Evolutionary conservation across 2,888 invertebrate species (phyloP).

Genomic region (Erebia ligea): DNA sequence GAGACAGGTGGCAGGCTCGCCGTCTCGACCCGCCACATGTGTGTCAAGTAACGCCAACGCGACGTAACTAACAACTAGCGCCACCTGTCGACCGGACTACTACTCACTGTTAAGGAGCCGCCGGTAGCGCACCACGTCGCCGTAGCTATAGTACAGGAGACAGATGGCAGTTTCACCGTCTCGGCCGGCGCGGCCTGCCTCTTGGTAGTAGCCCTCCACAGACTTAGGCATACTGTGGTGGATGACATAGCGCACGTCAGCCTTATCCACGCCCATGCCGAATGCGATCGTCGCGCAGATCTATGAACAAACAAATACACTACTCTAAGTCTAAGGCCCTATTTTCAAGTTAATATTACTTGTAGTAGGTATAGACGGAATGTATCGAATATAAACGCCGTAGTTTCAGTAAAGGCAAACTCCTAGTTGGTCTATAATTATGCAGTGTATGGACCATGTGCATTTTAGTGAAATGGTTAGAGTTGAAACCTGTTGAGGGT

Average conservation of each 20-base stretch:
- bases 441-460: too few relatives aligned
- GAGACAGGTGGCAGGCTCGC: too few relatives aligned
- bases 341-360: too few relatives aligned
- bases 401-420: too few relatives aligned
- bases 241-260: constrained; percentile 96
- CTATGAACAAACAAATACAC: constrained; percentile 45
- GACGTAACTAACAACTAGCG: constrained; percentile 92
- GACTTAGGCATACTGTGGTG: constrained; percentile 97
- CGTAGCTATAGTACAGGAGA: constrained; percentile 93
- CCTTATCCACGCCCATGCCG: constrained; percentile 99
- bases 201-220: constrained; percentile 98
- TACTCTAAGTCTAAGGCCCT: too few relatives aligned
- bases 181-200: constrained; percentile 97
- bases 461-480: too few relatives aligned
- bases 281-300: constrained; percentile 99
- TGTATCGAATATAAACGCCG: too few relatives aligned
- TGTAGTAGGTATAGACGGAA: too few relatives aligned
- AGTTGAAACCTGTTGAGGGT: too few relatives aligned
- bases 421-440: too few relatives aligned
- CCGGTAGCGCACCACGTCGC: constrained; percentile 89
- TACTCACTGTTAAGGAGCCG: constrained; percentile 87
- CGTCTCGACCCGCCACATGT: too few relatives aligned
- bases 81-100: constrained; percentile 89
- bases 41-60: constrained; percentile 83
- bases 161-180: constrained; percentile 95